These are phyloP conservation scores for Kryphioiulus occultus DNA, from an alignment of 2,888 invertebrate genomes.

Conservation along the genomic window DNA sequence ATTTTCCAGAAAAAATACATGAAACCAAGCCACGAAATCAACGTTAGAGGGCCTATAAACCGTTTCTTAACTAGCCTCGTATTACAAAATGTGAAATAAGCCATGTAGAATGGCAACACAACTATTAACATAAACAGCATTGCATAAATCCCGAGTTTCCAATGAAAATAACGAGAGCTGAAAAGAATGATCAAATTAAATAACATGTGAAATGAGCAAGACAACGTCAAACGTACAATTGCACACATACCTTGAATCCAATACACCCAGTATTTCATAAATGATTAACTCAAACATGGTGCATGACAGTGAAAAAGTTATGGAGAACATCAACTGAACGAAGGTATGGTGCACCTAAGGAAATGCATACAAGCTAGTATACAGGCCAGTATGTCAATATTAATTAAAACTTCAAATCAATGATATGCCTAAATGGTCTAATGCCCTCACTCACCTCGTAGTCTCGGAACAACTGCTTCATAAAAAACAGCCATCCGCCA, in stretches of 20 bases:
- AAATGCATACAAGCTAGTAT: background rate
- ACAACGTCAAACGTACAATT: background rate
- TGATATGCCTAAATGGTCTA: background rate
- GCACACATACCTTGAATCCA: constrained; percentile 80
- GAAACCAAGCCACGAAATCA: constrained; percentile 87
- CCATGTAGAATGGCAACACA: constrained; percentile 95
- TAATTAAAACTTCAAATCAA: constrained; percentile 18
- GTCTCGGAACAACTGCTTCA: constrained; percentile 94
- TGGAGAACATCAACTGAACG: constrained; percentile 94
- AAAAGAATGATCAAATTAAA: constrained; percentile 54
- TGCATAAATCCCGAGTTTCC: constrained; percentile 90
- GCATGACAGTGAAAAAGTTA: constrained; percentile 94
- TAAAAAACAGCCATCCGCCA: constrained; percentile 98
- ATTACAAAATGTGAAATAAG: constrained; percentile 91
- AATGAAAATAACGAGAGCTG: constrained; percentile 91
- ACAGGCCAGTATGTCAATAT: constrained; percentile 50
- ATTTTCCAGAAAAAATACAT: constrained; percentile 98
- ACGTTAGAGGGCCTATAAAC: constrained; percentile 79
- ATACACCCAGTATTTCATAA: constrained; percentile 94
- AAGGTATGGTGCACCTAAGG: constrained; percentile 83
- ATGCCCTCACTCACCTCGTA: constrained; percentile 73
- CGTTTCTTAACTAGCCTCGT: constrained; percentile 79
- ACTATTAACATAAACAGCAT: constrained; percentile 94
- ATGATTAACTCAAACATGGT: constrained; percentile 99
- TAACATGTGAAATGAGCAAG: background rate